phyloP scores from a whole-genome alignment of 2,113 vertebrate genomes.

The Megaceryle maxima region DNA sequence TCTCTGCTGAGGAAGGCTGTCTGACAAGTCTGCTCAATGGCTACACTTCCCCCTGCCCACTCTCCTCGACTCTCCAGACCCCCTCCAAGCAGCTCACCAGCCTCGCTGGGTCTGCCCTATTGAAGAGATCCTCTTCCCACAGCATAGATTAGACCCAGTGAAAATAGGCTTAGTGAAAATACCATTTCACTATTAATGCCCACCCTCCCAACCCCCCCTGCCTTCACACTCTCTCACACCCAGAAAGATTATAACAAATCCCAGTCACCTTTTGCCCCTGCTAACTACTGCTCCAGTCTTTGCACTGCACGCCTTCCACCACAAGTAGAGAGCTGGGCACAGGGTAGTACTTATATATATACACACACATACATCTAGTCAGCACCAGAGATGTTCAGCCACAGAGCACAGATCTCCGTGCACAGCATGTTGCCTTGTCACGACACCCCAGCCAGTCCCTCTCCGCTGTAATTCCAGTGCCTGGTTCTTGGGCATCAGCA shows the following conservation, averaged over 20 bases:
- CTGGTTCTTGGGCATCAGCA: constrained; percentile 45
- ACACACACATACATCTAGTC: not conserved
- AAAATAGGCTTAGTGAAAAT: constrained; percentile 67
- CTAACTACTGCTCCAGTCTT: constrained; percentile 39
- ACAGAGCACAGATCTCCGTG: not conserved
- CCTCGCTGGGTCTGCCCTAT: not conserved
- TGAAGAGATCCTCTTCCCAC: constrained; percentile 51
- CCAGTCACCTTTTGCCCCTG: constrained; percentile 42
- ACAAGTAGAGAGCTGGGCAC: not conserved
- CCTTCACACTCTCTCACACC: constrained; percentile 36
- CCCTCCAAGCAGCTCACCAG: constrained; percentile 28
- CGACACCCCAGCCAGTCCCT: not conserved
- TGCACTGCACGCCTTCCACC: not conserved
- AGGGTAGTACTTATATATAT: not conserved
- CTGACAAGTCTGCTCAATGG: not conserved
- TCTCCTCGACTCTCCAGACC: not conserved
- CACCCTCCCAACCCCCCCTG: too few species aligned
- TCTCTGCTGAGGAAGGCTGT: constrained; percentile 31
- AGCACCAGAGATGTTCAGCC: not conserved
- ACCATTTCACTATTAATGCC: constrained; percentile 45
- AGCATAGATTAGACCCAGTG: constrained; percentile 55
- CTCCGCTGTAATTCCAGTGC: not conserved
- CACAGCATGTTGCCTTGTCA: not conserved
- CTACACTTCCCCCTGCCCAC: not conserved
- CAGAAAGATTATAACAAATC: constrained; percentile 65